Conservation (phyloP, 2,797 vertebrate genomes). For the Octomys mimax region DNA sequence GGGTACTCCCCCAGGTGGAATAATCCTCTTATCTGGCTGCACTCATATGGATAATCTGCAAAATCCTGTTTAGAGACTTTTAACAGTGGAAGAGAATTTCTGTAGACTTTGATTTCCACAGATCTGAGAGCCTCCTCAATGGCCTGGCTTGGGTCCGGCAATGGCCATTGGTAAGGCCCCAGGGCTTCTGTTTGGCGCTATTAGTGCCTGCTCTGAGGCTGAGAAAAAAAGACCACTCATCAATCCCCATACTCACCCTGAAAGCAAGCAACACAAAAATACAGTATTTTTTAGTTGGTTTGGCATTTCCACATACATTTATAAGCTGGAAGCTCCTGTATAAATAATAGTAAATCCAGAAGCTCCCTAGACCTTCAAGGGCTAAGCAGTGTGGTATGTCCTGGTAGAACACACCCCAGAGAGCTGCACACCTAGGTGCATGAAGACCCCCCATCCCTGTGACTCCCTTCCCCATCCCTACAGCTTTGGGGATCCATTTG, state of each 20-base stretch:
- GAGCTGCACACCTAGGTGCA: neutral
- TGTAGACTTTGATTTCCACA: neutral
- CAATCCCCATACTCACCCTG: too few species aligned
- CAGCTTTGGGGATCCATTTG: neutral
- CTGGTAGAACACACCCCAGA: too few species aligned
- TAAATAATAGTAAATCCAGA: neutral
- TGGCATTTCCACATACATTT: neutral
- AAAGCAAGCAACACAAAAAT: neutral
- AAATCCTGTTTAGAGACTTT: neutral
- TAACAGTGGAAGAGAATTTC: neutral
- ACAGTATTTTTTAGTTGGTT: neutral
- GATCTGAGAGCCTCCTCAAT: neutral
- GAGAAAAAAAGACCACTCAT: neutral
- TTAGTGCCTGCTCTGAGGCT: neutral
- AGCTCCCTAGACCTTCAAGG: neutral
- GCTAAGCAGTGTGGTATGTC: too few species aligned
- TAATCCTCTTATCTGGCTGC: slow-evolving; percentile 32
- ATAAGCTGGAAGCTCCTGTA: neutral
- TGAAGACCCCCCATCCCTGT: neutral
- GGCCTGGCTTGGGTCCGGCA: neutral
- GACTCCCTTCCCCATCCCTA: fast-evolving
- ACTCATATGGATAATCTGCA: slow-evolving; percentile 64
- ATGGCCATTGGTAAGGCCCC: neutral
- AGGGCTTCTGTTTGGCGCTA: neutral
- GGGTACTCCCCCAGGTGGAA: neutral